Evolutionary conservation across 2,797 vertebrate species (phyloP), one percentile per base, ranked within the genome.

Genomic region (Aplochiton taeniatus): DNA sequence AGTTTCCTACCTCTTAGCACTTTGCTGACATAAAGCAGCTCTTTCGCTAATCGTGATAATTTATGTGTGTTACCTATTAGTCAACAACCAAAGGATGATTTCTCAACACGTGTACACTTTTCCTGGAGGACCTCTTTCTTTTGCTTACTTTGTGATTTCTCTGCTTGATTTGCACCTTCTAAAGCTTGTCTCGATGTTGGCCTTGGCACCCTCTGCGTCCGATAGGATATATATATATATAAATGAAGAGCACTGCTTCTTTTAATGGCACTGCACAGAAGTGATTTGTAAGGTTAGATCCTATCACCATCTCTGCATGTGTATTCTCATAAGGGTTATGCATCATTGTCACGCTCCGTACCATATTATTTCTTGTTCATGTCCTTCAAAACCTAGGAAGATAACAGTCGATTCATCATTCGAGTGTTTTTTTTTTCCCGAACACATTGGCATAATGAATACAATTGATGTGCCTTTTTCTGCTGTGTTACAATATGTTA

Each of bases 401-500:
- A 73, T 77, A 77, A 72, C 52, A 4, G 41, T 17, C 61, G 68
- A 82, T 80, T 74, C 56, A 76, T n/a, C n/a, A 82, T 65, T 63
- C 45, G 11, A 16, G 48, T 43, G 49, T 64, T 44, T 42, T 66
- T 56, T 11, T 42, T 31, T 6, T 6, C 6, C 31, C 31, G 31
- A 68, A 69, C 51, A 11, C 16, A 13, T 13, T 48, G 58, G 67
- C 72, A 31, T 31, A 47, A 1, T 71, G 67, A 68, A 69, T 69
- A n/a, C 20, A 11, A 5, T 53, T 46, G 49, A 45, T 8, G 41
- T 63, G 69, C 46, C 63, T 73, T 68, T 51, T 51, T 71, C 47
- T 49, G 1, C 65, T 48, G 17, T 66, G 60, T 70, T 61, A 47
- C 49, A 46, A 45, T 13, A 48, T 31, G 11, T 16, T 42, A 61